phyloP scores from a whole-genome alignment of 2,888 invertebrate species.

The Drosophila infuscata region DNA sequence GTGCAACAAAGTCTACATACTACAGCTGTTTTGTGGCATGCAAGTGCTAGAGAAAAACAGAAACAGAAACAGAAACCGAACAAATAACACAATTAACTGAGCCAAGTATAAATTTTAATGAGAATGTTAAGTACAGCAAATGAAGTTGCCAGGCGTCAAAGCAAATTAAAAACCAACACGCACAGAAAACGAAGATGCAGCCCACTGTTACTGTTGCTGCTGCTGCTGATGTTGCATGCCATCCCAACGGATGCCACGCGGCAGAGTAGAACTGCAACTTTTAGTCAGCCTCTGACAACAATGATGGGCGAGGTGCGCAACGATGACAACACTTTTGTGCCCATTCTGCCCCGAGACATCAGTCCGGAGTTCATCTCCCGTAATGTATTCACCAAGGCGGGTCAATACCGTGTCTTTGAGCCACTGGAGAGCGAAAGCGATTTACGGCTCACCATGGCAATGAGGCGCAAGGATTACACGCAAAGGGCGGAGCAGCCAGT shows the following conservation, averaged over 20 bases:
- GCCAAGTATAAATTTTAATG: slow-evolving; percentile 38
- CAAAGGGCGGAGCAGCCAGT: slow-evolving; percentile 25
- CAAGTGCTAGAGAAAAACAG: slow-evolving; percentile 44
- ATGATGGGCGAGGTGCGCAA: slow-evolving; percentile 49
- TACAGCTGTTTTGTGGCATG: slow-evolving; percentile 53
- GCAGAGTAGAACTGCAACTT: slow-evolving; percentile 23
- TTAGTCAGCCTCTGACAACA: slow-evolving; percentile 72
- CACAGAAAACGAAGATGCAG: slow-evolving; percentile 73
- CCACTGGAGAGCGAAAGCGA: slow-evolving; percentile 78
- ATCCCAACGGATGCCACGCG: slow-evolving; percentile 15
- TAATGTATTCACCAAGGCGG: slow-evolving; percentile 81
- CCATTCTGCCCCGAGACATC: slow-evolving; percentile 75
- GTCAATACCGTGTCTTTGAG: slow-evolving; percentile 82
- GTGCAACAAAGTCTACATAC: slow-evolving; percentile 18
- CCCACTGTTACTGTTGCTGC: slow-evolving; percentile 20
- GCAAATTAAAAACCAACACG: slow-evolving; percentile 70
- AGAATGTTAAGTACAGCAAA: slow-evolving; percentile 65
- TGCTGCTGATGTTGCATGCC: slow-evolving; percentile 35
- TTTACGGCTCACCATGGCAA: slow-evolving; percentile 63
- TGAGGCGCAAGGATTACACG: slow-evolving; percentile 53
- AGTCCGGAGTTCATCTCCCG: slow-evolving; percentile 77
- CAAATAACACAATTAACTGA: slow-evolving; percentile 14
- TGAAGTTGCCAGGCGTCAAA: slow-evolving; percentile 32
- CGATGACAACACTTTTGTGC: slow-evolving; percentile 79
- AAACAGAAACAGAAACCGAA: slow-evolving; percentile 3